A percentile compares a stretch with the other conserved stretches of the same genome.
Evolutionary conservation across 2,113 vertebrate species (phyloP).

Genomic region (Odontophorus gujanensis): DNA sequence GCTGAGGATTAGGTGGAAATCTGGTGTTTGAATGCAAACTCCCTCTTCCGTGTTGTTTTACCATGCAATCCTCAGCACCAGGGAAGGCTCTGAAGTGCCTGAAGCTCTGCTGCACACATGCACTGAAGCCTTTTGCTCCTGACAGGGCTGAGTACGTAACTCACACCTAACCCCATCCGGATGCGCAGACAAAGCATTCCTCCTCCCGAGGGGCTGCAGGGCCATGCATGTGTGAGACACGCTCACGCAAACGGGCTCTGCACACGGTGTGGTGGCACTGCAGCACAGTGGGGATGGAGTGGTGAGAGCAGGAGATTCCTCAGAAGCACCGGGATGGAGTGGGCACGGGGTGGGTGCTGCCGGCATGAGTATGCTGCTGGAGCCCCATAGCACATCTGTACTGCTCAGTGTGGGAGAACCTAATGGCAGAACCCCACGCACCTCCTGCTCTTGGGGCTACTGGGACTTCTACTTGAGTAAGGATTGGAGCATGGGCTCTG

Average conservation of each 20-base stretch:
- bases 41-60: background rate
- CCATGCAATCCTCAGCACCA: background rate
- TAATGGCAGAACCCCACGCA: background rate
- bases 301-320: background rate
- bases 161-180: conserved; percentile 21
- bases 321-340: background rate
- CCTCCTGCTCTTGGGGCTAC: background rate
- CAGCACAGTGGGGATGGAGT: too few species aligned
- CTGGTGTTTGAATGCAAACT: background rate
- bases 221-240: rapidly evolving
- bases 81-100: background rate
- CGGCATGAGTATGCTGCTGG: background rate
- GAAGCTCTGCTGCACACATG: conserved; percentile 24
- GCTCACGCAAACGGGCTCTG: background rate
- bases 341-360: rapidly evolving
- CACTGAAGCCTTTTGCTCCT: background rate
- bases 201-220: background rate
- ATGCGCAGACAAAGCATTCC: background rate
- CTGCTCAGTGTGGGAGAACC: background rate
- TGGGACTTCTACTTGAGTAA: background rate
- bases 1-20: background rate
- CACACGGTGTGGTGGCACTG: rapidly evolving
- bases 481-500: background rate
- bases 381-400: background rate
- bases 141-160: background rate